A percentile compares a stretch with the other conserved stretches of the same genome.
phyloP scores from a whole-genome alignment of 2,797 vertebrate genomes.

The Threskiornis aethiopicus region DNA sequence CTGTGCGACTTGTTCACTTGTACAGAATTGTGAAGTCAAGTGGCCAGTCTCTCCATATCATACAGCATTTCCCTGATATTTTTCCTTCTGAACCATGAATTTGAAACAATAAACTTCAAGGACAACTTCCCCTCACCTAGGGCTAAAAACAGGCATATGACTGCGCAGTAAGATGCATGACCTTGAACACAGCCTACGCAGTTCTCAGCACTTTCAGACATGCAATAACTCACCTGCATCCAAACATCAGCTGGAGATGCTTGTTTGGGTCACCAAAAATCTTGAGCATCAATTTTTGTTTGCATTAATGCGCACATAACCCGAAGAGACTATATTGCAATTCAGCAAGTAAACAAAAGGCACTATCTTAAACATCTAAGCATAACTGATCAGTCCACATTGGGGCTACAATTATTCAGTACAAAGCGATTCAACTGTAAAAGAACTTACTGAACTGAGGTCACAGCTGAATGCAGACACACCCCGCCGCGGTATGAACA shows the following conservation, averaged over 20 bases:
- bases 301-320: background rate
- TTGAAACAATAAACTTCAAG: background rate
- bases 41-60: background rate
- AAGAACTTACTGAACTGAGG: background rate
- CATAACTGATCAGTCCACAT: fast-evolving
- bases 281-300: background rate
- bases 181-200: fast-evolving
- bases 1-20: fast-evolving
- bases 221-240: background rate
- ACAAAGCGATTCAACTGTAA: background rate
- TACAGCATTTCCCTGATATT: background rate
- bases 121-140: background rate
- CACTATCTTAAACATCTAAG: background rate
- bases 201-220: background rate
- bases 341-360: background rate
- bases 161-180: background rate
- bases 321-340: background rate
- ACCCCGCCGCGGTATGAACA: background rate
- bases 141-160: background rate
- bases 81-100: background rate
- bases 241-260: background rate
- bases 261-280: background rate
- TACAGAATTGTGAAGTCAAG: background rate
- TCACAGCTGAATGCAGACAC: background rate
- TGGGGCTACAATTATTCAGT: background rate